Conservation (phyloP, 2,888 invertebrate species). For the Cheilosia vulpina region DNA sequence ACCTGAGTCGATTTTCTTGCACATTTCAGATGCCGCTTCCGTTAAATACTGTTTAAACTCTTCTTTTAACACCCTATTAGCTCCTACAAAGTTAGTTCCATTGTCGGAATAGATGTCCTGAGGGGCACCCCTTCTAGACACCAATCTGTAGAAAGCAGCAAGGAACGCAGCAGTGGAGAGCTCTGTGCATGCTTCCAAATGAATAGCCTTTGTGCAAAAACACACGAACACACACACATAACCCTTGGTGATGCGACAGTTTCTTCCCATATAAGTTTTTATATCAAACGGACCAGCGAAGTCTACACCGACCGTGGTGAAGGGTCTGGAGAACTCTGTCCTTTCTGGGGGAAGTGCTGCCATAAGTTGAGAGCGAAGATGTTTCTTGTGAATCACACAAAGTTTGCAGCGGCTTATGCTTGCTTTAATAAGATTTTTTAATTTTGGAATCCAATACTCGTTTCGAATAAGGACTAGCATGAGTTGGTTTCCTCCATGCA, state of each 20-base stretch:
- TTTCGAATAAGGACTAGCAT: slow-evolving; percentile 18
- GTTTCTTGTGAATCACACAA: slow-evolving; percentile 47
- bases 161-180: slow-evolving; percentile 60
- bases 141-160: slow-evolving; percentile 32
- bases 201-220: slow-evolving; percentile 61
- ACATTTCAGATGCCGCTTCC: slow-evolving; percentile 5
- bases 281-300: slow-evolving; percentile 67
- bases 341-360: slow-evolving; percentile 38
- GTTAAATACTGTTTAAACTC: slow-evolving; percentile 3
- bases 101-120: slow-evolving; percentile 52
- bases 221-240: slow-evolving; percentile 69
- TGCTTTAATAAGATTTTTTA: slow-evolving; percentile 7
- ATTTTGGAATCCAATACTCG: slow-evolving; percentile 31
- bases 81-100: slow-evolving; percentile 13
- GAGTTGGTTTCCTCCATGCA: slow-evolving; percentile 27
- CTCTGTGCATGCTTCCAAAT: slow-evolving; percentile 51
- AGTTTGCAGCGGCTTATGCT: slow-evolving; percentile 23
- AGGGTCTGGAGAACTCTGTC: slow-evolving; percentile 35
- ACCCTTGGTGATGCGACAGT: slow-evolving; percentile 53
- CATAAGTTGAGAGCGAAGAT: not conserved
- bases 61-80: slow-evolving; percentile 1
- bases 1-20: not conserved
- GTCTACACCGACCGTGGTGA: slow-evolving; percentile 54
- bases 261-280: slow-evolving; percentile 50
- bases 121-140: slow-evolving; percentile 54